Evolutionary conservation across 2,888 invertebrate genomes (phyloP), one percentile per base, ranked within the genome.

Genomic region (Platypus cylindrus): DNA sequence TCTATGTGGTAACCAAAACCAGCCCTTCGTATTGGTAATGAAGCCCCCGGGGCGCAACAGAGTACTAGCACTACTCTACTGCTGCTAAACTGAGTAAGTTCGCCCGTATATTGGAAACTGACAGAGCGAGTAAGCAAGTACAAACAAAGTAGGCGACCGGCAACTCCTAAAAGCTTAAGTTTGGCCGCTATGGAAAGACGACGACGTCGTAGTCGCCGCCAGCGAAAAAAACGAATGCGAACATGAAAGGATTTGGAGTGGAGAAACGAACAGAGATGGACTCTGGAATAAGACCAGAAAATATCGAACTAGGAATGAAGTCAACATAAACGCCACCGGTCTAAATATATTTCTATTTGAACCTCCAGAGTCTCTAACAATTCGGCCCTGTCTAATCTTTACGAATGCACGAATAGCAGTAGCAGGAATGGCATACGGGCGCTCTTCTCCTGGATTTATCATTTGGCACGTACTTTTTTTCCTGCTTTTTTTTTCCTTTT

Each of bases 171-270:
- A n/a, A n/a, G n/a, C n/a, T n/a, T n/a, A n/a, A n/a, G n/a, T n/a
- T 35, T 23, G 30, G 16, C 33, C 36, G 36, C 27, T 35, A 31
- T 34, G 34, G 34, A 40, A 40, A 37, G 40, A 37, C 39, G 33
- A 7, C 20, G 20, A 5, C 27, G 27, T 16, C 27, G 27, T 9
- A 13, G 27, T 20, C 20, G 20, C 20, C 27, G 27, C 27, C 27
- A 16, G 12, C 27, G 27, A 9, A 16, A 13, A 5, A 33, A 36
- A 40, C 34, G 26, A 37, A 18, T 32, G 37, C 24, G 40, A 37
- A 40, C 37, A 40, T 34, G 29, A 40, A 37, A 40, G 40, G 40
- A 40, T 40, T 40, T 40, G 30, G 36, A n/a, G n/a, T n/a, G n/a
- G n/a, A n/a, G n/a, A 26, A 28, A 13, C 14, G 5, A 13, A 29